These are phyloP conservation scores for Tipula confusa DNA, from an alignment of 2,888 invertebrate species.

Conservation along the genomic window DNA sequence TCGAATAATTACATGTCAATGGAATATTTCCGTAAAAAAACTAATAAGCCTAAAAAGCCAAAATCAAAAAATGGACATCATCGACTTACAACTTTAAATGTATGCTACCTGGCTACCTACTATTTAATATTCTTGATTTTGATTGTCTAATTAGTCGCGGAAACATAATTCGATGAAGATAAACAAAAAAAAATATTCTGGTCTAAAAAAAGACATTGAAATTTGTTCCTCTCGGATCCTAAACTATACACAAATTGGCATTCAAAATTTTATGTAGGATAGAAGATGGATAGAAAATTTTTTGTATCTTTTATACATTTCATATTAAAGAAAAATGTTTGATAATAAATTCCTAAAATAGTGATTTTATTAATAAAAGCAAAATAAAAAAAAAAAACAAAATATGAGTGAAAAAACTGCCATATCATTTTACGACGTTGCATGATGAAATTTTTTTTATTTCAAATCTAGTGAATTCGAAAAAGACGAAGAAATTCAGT, in stretches of 20 bases:
- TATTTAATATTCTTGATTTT: neutral
- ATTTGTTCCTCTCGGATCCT: neutral
- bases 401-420: neutral
- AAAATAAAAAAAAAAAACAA: neutral
- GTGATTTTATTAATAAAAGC: neutral
- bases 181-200: neutral
- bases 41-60: too few relatives aligned
- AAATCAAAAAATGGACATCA: neutral
- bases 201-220: neutral
- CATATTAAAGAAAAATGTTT: too few relatives aligned
- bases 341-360: neutral
- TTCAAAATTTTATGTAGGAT: neutral
- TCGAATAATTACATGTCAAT: constrained; percentile 6
- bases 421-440: constrained; percentile 29
- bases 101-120: neutral
- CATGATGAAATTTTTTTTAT: neutral
- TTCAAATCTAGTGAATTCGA: constrained; percentile 14
- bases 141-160: neutral
- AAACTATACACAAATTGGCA: neutral
- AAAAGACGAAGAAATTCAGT: neutral
- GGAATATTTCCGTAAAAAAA: neutral
- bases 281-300: neutral
- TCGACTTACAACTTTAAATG: neutral
- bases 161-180: neutral
- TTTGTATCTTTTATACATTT: neutral